Percentiles rank a stretch among this genome's conserved stretches.
These are phyloP conservation scores for Dolichoris vasculosae DNA, from an alignment of 1,140 invertebrate species.

Conservation along the genomic window DNA sequence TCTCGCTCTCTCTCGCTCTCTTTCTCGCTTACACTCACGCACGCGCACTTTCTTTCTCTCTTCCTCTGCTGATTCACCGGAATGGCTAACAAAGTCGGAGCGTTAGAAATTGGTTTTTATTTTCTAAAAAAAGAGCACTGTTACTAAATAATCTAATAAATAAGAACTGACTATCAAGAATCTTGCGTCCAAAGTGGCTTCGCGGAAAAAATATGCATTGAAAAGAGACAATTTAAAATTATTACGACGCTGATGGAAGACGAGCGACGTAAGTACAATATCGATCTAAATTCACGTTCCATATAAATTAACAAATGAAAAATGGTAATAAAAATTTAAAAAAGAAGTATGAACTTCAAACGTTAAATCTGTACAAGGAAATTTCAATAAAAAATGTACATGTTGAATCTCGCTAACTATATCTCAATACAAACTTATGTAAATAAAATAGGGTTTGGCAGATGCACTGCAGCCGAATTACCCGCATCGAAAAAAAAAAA, in stretches of 20 bases:
- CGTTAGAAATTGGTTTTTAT: slow-evolving; percentile 51
- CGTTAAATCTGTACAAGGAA: slow-evolving; percentile 51
- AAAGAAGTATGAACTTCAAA: slow-evolving; percentile 27
- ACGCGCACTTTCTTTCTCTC: slow-evolving; percentile 33
- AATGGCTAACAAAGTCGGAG: slow-evolving; percentile 49
- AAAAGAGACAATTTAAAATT: slow-evolving; percentile 12
- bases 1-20: slow-evolving; percentile 30
- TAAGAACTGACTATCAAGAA: slow-evolving; percentile 17
- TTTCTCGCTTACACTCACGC: slow-evolving; percentile 35
- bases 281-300: slow-evolving; percentile 29
- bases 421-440: slow-evolving; percentile 44
- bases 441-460: slow-evolving; percentile 47
- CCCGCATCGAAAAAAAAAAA: slow-evolving; percentile 19
- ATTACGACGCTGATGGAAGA: slow-evolving; percentile 51
- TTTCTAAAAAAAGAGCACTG: slow-evolving; percentile 37
- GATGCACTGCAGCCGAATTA: slow-evolving; percentile 42
- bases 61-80: slow-evolving; percentile 45
- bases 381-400: slow-evolving; percentile 50
- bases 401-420: slow-evolving; percentile 38
- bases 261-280: slow-evolving; percentile 50
- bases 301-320: slow-evolving; percentile 30
- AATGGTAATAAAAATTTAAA: slow-evolving; percentile 42
- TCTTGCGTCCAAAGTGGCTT: slow-evolving; percentile 18
- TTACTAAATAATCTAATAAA: slow-evolving; percentile 32
- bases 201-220: neutral